Evolutionary conservation across 2,113 vertebrate genomes (phyloP).

Genomic region (Etheostoma spectabile): DNA sequence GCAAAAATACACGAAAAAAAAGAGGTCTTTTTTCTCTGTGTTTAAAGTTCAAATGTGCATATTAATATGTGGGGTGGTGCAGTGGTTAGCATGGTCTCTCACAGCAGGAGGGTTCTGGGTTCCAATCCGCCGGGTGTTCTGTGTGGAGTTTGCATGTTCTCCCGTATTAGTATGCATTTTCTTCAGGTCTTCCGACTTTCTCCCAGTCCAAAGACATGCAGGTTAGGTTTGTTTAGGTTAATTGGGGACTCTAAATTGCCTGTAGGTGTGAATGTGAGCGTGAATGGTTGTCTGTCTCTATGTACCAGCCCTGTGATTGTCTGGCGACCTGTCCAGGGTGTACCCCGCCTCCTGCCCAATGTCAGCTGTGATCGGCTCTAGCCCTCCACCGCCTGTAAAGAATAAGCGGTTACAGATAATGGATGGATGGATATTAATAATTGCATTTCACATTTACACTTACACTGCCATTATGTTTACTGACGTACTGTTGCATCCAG

Average conservation of each 20-base stretch:
- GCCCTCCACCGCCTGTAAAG: neutral
- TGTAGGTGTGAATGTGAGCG: neutral
- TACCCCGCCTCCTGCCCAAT: constrained; percentile 16
- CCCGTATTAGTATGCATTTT: neutral
- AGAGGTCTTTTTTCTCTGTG: neutral
- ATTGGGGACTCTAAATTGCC: constrained; percentile 5
- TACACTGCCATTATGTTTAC: neutral
- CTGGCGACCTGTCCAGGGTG: constrained; percentile 18
- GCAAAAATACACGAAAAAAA: neutral
- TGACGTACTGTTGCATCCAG: neutral
- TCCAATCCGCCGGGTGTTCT: neutral
- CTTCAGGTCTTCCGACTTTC: neutral
- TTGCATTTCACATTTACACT: constrained; percentile 4
- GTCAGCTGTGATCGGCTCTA: neutral
- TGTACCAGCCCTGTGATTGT: neutral
- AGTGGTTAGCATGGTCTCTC: neutral
- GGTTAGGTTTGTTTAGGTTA: neutral
- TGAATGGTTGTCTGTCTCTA: neutral
- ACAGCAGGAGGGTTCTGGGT: neutral
- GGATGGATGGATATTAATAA: neutral
- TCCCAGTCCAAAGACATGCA: neutral
- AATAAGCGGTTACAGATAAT: neutral
- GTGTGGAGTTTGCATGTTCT: neutral
- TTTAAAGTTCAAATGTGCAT: neutral
- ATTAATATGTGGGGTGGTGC: neutral